A percentile compares a stretch with the other conserved stretches of the same genome.
Conservation (phyloP, 2,113 vertebrate species). For the Deroptyus accipitrinus region DNA sequence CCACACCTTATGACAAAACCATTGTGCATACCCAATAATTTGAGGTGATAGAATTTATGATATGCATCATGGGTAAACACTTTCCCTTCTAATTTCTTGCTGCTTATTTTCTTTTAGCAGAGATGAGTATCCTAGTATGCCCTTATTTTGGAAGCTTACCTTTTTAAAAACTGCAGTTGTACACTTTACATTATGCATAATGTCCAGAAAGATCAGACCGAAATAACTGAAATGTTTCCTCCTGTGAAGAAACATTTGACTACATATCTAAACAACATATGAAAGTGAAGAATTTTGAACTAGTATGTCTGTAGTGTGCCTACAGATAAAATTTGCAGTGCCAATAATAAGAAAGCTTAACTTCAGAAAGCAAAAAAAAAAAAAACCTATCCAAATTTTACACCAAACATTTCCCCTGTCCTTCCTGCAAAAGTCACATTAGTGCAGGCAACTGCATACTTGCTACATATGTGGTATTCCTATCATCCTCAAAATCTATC, state of each 20-base stretch:
- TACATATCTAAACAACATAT: background rate
- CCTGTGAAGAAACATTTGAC: background rate
- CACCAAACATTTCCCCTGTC: background rate
- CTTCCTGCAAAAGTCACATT: background rate
- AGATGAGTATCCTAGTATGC: background rate
- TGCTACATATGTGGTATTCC: background rate
- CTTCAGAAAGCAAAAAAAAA: background rate
- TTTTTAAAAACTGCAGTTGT: background rate
- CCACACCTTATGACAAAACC: background rate
- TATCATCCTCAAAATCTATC: background rate
- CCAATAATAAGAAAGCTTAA: background rate
- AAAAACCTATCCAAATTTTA: background rate
- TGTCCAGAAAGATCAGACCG: background rate
- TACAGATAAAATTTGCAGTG: background rate
- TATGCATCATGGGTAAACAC: background rate
- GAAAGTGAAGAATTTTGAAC: background rate
- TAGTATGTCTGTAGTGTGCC: background rate
- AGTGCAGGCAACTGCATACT: background rate
- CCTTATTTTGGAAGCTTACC: background rate
- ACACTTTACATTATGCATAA: background rate
- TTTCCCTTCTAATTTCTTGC: background rate
- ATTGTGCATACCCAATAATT: background rate
- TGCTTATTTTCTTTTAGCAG: background rate
- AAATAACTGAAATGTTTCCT: background rate
- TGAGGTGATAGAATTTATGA: background rate